Conservation (phyloP, 2,113 vertebrate genomes). For the Pseudolaguvia tuberculata region DNA sequence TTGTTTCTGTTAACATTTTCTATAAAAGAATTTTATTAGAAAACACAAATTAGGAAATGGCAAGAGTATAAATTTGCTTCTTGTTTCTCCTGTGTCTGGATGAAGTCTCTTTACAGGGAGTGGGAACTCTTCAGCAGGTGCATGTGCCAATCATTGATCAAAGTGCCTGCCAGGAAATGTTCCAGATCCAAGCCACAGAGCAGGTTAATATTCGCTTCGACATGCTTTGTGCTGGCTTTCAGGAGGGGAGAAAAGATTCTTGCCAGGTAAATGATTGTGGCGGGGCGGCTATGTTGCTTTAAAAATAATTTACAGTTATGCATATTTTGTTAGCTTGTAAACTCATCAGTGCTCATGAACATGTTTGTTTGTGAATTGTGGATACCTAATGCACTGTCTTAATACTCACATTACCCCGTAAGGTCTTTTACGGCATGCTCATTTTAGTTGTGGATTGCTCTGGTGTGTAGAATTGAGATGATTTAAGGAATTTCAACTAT, state of each 20-base stretch:
- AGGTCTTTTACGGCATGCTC: too few relatives aligned
- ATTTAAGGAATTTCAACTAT: too few relatives aligned
- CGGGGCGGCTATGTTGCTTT: background rate
- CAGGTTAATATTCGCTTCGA: slow-evolving; percentile 59
- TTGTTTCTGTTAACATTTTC: background rate
- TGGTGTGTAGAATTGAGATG: too few relatives aligned
- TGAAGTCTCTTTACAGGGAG: slow-evolving; percentile 59
- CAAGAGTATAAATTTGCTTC: background rate
- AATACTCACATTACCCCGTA: too few relatives aligned
- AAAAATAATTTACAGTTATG: background rate
- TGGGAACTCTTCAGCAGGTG: slow-evolving; percentile 66
- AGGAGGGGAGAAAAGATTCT: slow-evolving; percentile 66
- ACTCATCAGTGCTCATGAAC: too few relatives aligned
- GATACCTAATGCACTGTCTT: too few relatives aligned
- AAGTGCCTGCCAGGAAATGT: slow-evolving; percentile 65
- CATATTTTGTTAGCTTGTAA: too few relatives aligned
- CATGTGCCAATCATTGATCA: slow-evolving; percentile 67
- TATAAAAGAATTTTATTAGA: background rate
- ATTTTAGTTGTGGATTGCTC: too few relatives aligned
- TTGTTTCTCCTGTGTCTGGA: background rate
- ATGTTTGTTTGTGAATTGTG: too few relatives aligned
- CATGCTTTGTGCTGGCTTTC: slow-evolving; percentile 73
- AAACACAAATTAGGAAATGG: background rate
- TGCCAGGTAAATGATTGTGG: slow-evolving; percentile 66
- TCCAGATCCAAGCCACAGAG: slow-evolving; percentile 41